Evolutionary conservation across 2,888 invertebrate species (phyloP).

Genomic region (Protonemura montana): DNA sequence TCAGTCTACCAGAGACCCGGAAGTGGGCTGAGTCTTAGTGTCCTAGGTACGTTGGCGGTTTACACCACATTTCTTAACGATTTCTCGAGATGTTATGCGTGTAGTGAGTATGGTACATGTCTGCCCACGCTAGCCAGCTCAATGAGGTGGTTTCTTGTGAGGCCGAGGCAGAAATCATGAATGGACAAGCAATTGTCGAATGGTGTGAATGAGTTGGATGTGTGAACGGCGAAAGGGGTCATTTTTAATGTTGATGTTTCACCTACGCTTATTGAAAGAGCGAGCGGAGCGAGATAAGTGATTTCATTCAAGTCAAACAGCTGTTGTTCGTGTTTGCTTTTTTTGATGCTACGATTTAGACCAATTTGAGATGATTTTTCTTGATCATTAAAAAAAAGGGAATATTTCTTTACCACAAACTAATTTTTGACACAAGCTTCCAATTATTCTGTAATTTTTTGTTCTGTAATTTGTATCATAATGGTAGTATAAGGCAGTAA

Average conservation of each 20-base stretch:
- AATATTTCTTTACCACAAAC: too few species aligned
- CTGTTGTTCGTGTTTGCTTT: too few species aligned
- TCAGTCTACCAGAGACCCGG: slow-evolving; percentile 55
- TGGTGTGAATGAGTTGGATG: neutral
- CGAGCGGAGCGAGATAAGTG: neutral
- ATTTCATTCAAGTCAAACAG: neutral
- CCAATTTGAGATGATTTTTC: too few species aligned
- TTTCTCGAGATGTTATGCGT: neutral
- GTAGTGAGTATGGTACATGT: neutral
- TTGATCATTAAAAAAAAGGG: too few species aligned
- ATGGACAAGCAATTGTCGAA: neutral
- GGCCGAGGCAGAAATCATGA: neutral
- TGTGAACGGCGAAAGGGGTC: neutral
- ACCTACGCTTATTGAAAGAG: neutral
- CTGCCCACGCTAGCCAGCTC: neutral
- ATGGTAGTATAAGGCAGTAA: too few species aligned
- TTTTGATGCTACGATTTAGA: too few species aligned
- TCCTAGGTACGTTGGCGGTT: slow-evolving; percentile 59
- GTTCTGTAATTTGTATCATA: too few species aligned
- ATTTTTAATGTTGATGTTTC: neutral
- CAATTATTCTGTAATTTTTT: too few species aligned
- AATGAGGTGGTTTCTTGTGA: neutral
- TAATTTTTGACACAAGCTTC: too few species aligned
- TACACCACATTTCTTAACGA: neutral
- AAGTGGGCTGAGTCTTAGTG: slow-evolving; percentile 60